Base-by-base conservation (phyloP, 2,888 invertebrate genomes). In the Rhabditoides inermis region DNA sequence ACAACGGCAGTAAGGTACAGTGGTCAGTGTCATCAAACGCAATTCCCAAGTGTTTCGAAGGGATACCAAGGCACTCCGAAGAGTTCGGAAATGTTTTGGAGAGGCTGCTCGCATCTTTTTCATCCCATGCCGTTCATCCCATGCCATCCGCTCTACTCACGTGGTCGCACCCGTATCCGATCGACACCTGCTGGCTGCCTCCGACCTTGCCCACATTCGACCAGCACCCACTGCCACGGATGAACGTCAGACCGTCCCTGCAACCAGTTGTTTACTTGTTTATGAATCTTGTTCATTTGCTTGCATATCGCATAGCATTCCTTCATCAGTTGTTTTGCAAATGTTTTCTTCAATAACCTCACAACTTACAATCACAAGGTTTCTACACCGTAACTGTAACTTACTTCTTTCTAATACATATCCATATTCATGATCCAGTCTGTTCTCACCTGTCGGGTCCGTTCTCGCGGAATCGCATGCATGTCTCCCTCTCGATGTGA, bases 141-240 rank as follows among this genome's bases (percentile, higher is more conserved):
- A n/a, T n/a, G n/a, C n/a, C n/a, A 39, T 46, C 48, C n/a, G n/a
- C n/a, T 20, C 10, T 18, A 49, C 60, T 52, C 40, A 69, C 69
- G 40, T 60, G 57, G 25, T 72, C 72, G 52, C 72, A 72, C 37
- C 71, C 70, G 49, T 67, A 69, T 27, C 69, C 70, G 41, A 70
- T 70, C 2, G 70, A 71, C 3, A 71, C 68, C 40, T 65, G 58
- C 45, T 72, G 72, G 27, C 55, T 56, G 18, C 70, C 70, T 7
- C 72, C 72, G 23, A 68, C 51, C 50, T 68, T 56, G 28, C 68
- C 69, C 25, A 73, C 71, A 52, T 70, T 70, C 23, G 69, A 69
- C 69, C 70, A 73, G 47, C 73, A 73, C 4, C 69, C 66, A 30
- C 57, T 56, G 39, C 68, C 68, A 46, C 65, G 56, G 53, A 58